phyloP scores from a whole-genome alignment of 2,797 vertebrate species.

The Cottoperca gobio region DNA sequence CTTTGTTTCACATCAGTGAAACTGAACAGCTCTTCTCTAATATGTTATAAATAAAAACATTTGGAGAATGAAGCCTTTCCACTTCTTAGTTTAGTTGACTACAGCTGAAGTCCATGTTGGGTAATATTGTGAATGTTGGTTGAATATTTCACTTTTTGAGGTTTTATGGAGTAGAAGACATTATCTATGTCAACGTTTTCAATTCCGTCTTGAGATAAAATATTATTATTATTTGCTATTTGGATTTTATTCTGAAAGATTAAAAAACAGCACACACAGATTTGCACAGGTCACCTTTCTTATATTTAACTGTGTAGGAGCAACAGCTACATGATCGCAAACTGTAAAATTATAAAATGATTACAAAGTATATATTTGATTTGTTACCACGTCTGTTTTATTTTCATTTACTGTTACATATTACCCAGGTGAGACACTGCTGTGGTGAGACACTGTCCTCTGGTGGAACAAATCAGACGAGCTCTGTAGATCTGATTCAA shows the following conservation, averaged over 20 bases:
- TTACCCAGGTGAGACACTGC: neutral
- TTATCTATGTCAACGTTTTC: neutral
- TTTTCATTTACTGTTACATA: neutral
- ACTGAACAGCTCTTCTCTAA: neutral
- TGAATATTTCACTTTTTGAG: neutral
- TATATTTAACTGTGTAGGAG: neutral
- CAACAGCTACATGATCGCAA: neutral
- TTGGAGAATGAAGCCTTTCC: neutral
- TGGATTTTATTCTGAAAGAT: neutral
- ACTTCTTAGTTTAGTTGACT: neutral
- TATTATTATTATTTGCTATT: neutral
- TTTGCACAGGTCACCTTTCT: neutral
- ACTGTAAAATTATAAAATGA: neutral
- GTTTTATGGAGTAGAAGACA: neutral
- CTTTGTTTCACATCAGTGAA: neutral
- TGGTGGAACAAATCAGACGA: conserved; percentile 18
- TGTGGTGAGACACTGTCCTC: conserved; percentile 46
- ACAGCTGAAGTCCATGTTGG: neutral
- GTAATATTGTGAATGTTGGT: neutral
- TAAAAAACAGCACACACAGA: neutral
- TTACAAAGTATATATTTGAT: neutral
- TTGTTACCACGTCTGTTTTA: neutral
- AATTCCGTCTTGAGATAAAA: neutral
- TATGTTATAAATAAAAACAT: neutral
- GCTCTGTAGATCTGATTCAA: neutral